Conservation (phyloP, 1,140 invertebrate genomes). For the Euura saliciscinereae region DNA sequence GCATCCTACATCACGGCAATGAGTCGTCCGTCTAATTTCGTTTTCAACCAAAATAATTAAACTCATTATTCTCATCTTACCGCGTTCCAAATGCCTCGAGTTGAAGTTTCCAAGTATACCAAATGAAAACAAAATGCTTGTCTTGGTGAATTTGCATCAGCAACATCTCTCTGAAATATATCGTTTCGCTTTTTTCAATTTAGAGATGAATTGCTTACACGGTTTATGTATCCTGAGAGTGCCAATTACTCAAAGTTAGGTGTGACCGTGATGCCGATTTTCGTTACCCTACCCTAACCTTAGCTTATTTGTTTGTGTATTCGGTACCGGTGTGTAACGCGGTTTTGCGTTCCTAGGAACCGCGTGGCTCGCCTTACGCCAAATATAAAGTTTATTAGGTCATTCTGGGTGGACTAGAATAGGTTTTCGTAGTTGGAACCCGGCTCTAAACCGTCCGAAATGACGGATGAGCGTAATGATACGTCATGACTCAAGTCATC, state of each 20-base stretch:
- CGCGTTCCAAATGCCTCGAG: too few species aligned
- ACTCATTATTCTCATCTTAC: background rate
- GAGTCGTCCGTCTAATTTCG: background rate
- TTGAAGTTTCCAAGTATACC: too few species aligned
- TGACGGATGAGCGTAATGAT: conserved; percentile 6
- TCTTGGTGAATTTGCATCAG: too few species aligned
- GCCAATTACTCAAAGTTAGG: too few species aligned
- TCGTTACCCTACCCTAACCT: background rate
- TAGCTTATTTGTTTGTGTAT: background rate
- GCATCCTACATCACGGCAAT: background rate
- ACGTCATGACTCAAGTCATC: conserved; percentile 1
- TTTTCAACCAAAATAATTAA: background rate
- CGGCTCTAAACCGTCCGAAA: background rate
- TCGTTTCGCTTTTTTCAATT: too few species aligned
- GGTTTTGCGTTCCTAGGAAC: background rate
- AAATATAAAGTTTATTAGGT: conserved; percentile 8
- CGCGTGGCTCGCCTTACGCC: background rate
- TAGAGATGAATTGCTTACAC: too few species aligned
- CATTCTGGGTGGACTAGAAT: conserved; percentile 5
- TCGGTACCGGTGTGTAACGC: background rate
- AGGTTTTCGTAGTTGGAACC: background rate
- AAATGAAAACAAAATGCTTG: too few species aligned
- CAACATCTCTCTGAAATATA: too few species aligned
- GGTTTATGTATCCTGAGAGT: too few species aligned
- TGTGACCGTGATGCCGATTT: background rate